Evolutionary conservation across 2,797 vertebrate genomes (phyloP).

Genomic region (Cygnus olor): DNA sequence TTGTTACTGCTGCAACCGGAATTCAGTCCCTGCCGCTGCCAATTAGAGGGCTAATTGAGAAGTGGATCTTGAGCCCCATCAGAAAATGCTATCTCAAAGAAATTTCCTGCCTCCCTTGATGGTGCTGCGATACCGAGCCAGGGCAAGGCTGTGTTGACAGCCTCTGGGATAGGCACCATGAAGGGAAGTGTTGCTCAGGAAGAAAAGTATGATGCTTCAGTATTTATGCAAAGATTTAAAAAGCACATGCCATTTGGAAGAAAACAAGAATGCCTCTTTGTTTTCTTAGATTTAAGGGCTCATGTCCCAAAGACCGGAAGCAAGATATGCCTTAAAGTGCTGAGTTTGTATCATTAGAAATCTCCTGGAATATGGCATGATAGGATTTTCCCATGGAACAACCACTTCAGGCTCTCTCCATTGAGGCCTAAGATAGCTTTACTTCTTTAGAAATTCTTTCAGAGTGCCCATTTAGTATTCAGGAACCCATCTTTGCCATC

Average conservation of each 20-base stretch:
- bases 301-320: background rate
- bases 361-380: background rate
- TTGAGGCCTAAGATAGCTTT: background rate
- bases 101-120: background rate
- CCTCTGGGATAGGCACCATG: background rate
- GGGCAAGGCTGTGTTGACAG: background rate
- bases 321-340: background rate
- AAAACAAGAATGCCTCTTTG: background rate
- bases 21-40: slow-evolving; percentile 34
- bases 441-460: slow-evolving; percentile 30
- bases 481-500: background rate
- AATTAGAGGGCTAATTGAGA: slow-evolving; percentile 53
- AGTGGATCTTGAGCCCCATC: background rate
- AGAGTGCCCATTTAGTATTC: slow-evolving; percentile 39
- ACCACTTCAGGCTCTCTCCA: background rate
- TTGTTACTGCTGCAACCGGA: background rate
- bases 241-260: background rate
- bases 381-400: background rate
- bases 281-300: background rate
- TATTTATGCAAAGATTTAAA: background rate
- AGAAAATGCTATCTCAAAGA: background rate
- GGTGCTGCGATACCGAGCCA: background rate
- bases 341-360: background rate
- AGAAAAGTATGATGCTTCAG: background rate
- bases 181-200: background rate